These are phyloP conservation scores for Cylindroiulus punctatus DNA, from an alignment of 2,888 invertebrate species.

Conservation along the genomic window DNA sequence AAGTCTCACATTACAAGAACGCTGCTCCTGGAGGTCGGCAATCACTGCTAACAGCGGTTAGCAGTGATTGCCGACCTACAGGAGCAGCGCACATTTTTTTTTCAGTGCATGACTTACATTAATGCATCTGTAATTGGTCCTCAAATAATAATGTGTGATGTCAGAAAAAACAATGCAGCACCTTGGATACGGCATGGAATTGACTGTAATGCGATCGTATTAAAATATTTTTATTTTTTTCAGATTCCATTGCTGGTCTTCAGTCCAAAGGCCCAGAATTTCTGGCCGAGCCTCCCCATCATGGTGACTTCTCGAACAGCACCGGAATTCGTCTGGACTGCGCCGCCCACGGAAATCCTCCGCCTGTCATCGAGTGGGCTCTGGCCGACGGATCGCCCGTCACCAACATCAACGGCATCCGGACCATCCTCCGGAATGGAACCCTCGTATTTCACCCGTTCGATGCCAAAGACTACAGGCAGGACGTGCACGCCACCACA, in stretches of 20 bases:
- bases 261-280: conserved; percentile 63
- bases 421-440: conserved; percentile 55
- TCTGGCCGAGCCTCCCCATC: conserved; percentile 64
- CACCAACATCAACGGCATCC: conserved; percentile 53
- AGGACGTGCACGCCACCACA: conserved; percentile 58
- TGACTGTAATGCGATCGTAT: no score
- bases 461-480: conserved; percentile 57
- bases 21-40: background rate
- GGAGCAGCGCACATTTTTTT: no score
- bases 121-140: no score
- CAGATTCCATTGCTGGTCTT: background rate
- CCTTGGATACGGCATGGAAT: no score
- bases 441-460: conserved; percentile 58
- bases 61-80: no score
- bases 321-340: conserved; percentile 64
- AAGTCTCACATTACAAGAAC: no score
- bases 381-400: conserved; percentile 53
- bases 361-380: conserved; percentile 61
- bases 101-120: no score
- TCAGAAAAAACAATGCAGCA: no score
- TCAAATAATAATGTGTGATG: no score
- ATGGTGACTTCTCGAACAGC: conserved; percentile 64
- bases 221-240: background rate
- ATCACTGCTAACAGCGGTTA: background rate
- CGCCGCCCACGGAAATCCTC: conserved; percentile 65